Evolutionary conservation across 2,888 invertebrate species (phyloP).

Genomic region (Ormyrus rosae): DNA sequence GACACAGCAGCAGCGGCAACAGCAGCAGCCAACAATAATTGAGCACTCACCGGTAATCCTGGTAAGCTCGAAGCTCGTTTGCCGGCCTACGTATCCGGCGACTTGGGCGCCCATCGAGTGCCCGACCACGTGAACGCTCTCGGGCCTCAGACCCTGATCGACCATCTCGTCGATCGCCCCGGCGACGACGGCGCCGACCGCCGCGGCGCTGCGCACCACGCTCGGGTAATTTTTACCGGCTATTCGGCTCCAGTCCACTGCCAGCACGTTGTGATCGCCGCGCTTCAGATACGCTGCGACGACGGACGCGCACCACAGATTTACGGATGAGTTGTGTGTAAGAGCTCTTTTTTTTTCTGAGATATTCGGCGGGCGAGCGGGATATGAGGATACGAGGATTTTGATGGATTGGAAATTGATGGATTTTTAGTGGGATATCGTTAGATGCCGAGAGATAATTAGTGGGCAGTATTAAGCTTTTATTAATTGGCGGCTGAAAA

Average conservation of each 20-base stretch:
- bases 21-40: not conserved
- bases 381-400: too few relatives aligned
- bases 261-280: conserved; percentile 73
- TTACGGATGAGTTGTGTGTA: too few relatives aligned
- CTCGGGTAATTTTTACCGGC: conserved; percentile 73
- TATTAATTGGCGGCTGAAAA: too few relatives aligned
- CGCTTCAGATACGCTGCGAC: conserved; percentile 74
- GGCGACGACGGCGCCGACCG: conserved; percentile 62
- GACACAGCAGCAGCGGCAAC: too few relatives aligned
- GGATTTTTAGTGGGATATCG: too few relatives aligned
- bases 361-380: too few relatives aligned
- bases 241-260: conserved; percentile 76
- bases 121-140: conserved; percentile 65
- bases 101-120: conserved; percentile 70
- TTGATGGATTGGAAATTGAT: too few relatives aligned
- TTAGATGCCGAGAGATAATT: too few relatives aligned
- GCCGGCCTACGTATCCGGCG: conserved; percentile 62
- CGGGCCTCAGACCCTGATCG: conserved; percentile 55
- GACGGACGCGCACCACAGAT: too few relatives aligned
- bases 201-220: conserved; percentile 58
- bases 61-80: conserved; percentile 58
- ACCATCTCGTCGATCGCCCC: conserved; percentile 62
- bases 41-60: conserved; percentile 65
- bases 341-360: too few relatives aligned
- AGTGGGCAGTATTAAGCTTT: too few relatives aligned